Evolutionary conservation across 2,797 vertebrate species (phyloP).

Genomic region (Hemibagrus guttatus): DNA sequence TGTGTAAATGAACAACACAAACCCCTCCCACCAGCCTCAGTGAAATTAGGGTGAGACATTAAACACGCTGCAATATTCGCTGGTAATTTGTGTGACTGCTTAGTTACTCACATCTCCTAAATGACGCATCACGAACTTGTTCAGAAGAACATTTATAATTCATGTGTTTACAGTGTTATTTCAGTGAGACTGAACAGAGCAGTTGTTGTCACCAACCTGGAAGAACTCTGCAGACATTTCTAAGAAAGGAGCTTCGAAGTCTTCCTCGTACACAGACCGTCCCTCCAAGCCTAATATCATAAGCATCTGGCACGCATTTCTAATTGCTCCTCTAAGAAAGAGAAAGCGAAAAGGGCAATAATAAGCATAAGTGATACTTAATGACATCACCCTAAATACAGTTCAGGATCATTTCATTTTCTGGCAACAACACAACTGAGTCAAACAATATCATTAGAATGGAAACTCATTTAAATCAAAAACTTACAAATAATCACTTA

Average conservation of each 20-base stretch:
- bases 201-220: constrained; percentile 77
- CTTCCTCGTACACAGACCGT: constrained; percentile 95
- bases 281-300: constrained; percentile 97
- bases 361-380: not conserved
- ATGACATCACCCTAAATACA: not conserved
- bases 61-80: not conserved
- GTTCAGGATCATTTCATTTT: not conserved
- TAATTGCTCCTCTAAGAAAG: constrained; percentile 87
- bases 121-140: not conserved
- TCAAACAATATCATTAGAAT: not conserved
- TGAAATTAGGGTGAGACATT: not conserved
- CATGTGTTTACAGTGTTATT: not conserved
- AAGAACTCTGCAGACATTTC: constrained; percentile 99
- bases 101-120: not conserved
- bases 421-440: not conserved
- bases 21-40: too few relatives aligned
- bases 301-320: constrained; percentile 98
- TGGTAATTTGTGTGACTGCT: not conserved
- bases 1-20: not conserved
- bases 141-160: not conserved
- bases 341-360: not conserved
- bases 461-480: not conserved
- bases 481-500: not conserved
- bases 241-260: constrained; percentile 96
- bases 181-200: not conserved